Evolutionary conservation across 1,140 invertebrate genomes (phyloP), one percentile per base, ranked within the genome.

Genomic region (Chrysopa pallens): DNA sequence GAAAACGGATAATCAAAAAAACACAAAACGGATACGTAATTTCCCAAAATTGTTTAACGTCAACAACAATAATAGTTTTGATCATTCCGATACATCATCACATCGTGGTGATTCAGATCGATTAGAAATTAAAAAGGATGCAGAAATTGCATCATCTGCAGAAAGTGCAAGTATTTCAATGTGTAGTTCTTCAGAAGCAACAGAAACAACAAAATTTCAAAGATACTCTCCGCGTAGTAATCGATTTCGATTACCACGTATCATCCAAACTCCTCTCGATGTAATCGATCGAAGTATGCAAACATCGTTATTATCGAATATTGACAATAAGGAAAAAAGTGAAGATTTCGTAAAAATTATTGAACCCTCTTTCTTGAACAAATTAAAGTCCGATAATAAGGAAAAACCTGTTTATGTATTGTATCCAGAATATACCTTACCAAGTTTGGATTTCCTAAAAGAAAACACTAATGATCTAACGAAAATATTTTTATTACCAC

Each of bases 371-470:
- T 78, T 78, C 51, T 57, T 78, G 39, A 69, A 68, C 47, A 76
- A 76, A 57, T 54, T 78, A 15, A 76, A 75, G 23, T 72, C 72
- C 11, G 69, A 74, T 49, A 66, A 65, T 49, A 62, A 74, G 11
- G 74, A 79, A 52, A 74, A 72, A 43, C 81, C 84, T 4, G 80
- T 92, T 9, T 91, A 88, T 56, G 80, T 93, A 36, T 76, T 89
- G 46, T 93, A 90, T 67, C 89, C 89, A 11, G 90, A 86, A 61
- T 93, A 93, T 54, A 81, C 86, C 1, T 60, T 93, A 36, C 89
- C 88, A 8, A 84, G 92, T 63, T 68, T 92, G 39, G 81, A 77
- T 42, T 93, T 93, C 61, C 70, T 93, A 12, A 73, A 76, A 43
- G 67, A 72, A 29, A 72, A 70, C 48, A 66, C 66, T 29, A 71